Conservation (phyloP, 1,140 invertebrate species). For the Homarus americanus region DNA sequence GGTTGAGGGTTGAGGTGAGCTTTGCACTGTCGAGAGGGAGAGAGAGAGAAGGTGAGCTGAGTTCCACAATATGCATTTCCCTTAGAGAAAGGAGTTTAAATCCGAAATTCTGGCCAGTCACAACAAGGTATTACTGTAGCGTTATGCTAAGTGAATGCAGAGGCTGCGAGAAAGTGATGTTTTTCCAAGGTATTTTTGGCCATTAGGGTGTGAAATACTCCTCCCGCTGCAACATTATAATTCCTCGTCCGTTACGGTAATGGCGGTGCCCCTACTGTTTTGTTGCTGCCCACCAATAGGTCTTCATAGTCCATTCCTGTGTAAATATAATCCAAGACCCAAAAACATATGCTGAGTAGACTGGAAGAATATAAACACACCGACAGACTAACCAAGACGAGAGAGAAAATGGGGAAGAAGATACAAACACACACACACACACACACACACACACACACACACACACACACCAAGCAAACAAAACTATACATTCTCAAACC, state of each 20-base stretch:
- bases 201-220: conserved; percentile 51
- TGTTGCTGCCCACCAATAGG: background rate
- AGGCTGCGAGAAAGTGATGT: conserved; percentile 56
- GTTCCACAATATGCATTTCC: conserved; percentile 12
- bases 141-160: conserved; percentile 66
- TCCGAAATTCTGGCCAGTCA: conserved; percentile 9
- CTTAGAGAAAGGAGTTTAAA: conserved; percentile 23
- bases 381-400: too few relatives aligned
- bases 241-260: conserved; percentile 50
- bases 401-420: background rate
- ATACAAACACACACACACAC: too few relatives aligned
- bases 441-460: too few relatives aligned
- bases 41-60: conserved; percentile 6
- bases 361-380: too few relatives aligned
- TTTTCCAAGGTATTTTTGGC: conserved; percentile 62
- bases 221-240: conserved; percentile 32
- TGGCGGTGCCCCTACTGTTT: conserved; percentile 21
- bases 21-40: conserved; percentile 1
- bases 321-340: background rate
- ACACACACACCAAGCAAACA: conserved; percentile 58
- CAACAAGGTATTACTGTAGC: conserved; percentile 53
- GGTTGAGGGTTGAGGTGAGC: too few relatives aligned
- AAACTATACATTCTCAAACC: conserved; percentile 58
- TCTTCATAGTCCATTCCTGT: background rate
- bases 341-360: too few relatives aligned